Evolutionary conservation across 2,113 vertebrate genomes (phyloP).

Genomic region (Sprattus sprattus): DNA sequence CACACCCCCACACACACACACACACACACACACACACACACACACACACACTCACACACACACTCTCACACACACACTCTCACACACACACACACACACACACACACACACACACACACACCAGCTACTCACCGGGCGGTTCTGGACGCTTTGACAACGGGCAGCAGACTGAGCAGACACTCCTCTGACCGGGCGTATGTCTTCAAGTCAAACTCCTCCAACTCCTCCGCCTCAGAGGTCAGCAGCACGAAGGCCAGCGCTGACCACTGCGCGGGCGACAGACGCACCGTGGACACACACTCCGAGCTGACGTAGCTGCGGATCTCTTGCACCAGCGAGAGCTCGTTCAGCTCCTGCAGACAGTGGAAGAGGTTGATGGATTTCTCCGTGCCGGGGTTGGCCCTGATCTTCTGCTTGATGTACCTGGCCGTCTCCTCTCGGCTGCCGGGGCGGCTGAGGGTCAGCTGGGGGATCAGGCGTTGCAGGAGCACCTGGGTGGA

Average conservation of each 20-base stretch:
- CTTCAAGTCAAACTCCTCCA: conserved; percentile 28
- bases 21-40: too few relatives aligned
- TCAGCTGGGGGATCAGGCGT: conserved; percentile 7
- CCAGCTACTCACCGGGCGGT: background rate
- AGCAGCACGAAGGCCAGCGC: conserved; percentile 2
- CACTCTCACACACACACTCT: too few relatives aligned
- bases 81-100: too few relatives aligned
- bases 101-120: too few relatives aligned
- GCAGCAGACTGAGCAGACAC: background rate
- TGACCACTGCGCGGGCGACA: background rate
- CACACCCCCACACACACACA: too few relatives aligned
- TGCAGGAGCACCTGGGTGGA: conserved; percentile 17
- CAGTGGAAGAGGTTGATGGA: conserved; percentile 39
- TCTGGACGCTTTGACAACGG: background rate
- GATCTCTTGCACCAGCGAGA: background rate
- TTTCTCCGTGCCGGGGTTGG: conserved; percentile 16
- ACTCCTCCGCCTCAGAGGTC: background rate
- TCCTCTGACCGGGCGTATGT: background rate
- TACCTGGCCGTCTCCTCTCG: conserved; percentile 7
- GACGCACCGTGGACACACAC: background rate
- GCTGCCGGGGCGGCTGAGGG: background rate
- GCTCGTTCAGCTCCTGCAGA: conserved; percentile 26
- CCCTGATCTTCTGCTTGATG: conserved; percentile 23
- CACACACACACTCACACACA: too few relatives aligned
- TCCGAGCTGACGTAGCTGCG: background rate